Evolutionary conservation across 2,888 invertebrate genomes (phyloP).

Genomic region (Drosophila nr. perissopoda): DNA sequence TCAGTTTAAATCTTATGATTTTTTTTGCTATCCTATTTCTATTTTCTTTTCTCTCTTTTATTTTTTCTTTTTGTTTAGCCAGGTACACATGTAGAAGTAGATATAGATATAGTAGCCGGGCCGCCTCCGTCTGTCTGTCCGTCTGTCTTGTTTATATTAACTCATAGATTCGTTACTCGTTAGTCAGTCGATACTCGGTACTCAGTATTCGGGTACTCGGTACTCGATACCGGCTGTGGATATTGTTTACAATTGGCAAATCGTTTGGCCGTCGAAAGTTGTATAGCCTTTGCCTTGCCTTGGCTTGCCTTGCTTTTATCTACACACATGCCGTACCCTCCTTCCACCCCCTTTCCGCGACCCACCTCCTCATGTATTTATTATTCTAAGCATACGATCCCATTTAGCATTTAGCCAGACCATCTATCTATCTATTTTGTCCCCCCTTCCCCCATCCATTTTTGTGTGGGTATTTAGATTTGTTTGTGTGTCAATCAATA

Average conservation of each 20-base stretch:
- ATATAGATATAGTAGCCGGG: slow-evolving; percentile 26
- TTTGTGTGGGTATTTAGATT: slow-evolving; percentile 19
- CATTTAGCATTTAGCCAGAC: slow-evolving; percentile 59
- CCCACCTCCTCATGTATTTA: slow-evolving; percentile 56
- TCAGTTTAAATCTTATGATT: slow-evolving; percentile 46
- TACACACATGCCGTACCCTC: neutral
- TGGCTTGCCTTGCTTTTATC: slow-evolving; percentile 30
- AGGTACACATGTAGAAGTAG: slow-evolving; percentile 24
- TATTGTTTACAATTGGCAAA: slow-evolving; percentile 54
- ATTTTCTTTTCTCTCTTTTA: slow-evolving; percentile 15
- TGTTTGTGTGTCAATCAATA: slow-evolving; percentile 19
- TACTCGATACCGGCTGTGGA: slow-evolving; percentile 35
- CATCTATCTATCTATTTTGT: slow-evolving; percentile 34
- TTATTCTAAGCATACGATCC: slow-evolving; percentile 74
- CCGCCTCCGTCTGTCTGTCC: slow-evolving; percentile 7
- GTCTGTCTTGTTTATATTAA: slow-evolving; percentile 57
- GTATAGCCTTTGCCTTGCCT: slow-evolving; percentile 26
- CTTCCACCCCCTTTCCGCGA: slow-evolving; percentile 1
- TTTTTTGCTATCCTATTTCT: slow-evolving; percentile 23
- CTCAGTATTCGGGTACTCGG: slow-evolving; percentile 17
- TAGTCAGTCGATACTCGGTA: slow-evolving; percentile 18
- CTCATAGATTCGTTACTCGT: slow-evolving; percentile 37
- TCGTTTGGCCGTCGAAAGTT: slow-evolving; percentile 43
- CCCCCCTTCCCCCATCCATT: neutral
- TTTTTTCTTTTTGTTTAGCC: slow-evolving; percentile 25